phyloP scores from a whole-genome alignment of 1,140 invertebrate genomes.

The Drosophila nigromelanica region DNA sequence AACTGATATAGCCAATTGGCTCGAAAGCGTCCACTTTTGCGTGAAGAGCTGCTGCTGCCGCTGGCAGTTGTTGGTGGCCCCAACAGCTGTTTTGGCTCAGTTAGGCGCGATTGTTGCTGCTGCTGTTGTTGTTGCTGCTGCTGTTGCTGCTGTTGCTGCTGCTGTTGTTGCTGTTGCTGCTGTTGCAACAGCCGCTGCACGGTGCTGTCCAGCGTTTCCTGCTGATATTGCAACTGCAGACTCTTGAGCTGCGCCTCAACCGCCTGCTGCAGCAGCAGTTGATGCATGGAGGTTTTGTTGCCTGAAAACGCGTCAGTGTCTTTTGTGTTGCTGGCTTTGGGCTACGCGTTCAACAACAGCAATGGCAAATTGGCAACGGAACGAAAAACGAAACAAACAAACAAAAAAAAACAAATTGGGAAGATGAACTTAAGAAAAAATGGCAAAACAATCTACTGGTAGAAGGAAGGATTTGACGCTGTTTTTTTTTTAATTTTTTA shows the following conservation, averaged over 20 bases:
- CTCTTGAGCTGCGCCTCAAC: conserved; percentile 69
- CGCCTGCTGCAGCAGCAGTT: conserved; percentile 65
- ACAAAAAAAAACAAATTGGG: conserved; percentile 43
- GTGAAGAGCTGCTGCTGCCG: conserved; percentile 46
- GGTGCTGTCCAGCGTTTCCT: conserved; percentile 58
- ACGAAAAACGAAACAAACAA: conserved; percentile 52
- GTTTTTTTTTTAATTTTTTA: conserved; percentile 29
- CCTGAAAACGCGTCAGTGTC: conserved; percentile 60
- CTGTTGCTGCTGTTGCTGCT: conserved; percentile 44
- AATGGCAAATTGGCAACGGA: conserved; percentile 18
- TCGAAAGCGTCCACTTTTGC: conserved; percentile 87
- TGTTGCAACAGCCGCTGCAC: conserved; percentile 70
- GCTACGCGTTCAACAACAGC: conserved; percentile 21
- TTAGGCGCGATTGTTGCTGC: conserved; percentile 16
- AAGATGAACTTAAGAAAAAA: conserved; percentile 63
- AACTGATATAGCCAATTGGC: conserved; percentile 87
- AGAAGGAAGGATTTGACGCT: conserved; percentile 79
- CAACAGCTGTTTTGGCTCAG: conserved; percentile 23
- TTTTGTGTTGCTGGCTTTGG: conserved; percentile 51
- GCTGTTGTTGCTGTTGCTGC: conserved; percentile 59
- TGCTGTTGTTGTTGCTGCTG: conserved; percentile 51
- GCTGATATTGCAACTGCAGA: conserved; percentile 64
- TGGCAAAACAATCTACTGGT: conserved; percentile 62
- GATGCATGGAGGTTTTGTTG: conserved; percentile 61
- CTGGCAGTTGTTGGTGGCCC: conserved; percentile 14